These are phyloP conservation scores for Takifugu rubripes DNA, from an alignment of 2,797 vertebrate species.

Conservation along the genomic window DNA sequence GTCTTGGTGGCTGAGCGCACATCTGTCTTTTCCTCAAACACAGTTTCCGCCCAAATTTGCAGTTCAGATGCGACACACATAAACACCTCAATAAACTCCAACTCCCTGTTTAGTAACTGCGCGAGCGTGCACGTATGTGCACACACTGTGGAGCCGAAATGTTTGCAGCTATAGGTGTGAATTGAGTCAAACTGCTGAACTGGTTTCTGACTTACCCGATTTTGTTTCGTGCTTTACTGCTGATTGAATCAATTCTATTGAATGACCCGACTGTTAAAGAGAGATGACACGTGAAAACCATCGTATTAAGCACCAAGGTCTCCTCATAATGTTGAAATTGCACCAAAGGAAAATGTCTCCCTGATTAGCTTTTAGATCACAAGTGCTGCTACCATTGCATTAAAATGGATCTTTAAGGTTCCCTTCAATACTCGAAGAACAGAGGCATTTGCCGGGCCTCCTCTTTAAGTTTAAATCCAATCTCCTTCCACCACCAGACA, in stretches of 20 bases:
- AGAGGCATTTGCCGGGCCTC: constrained; percentile 14
- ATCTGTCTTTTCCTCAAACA: constrained; percentile 76
- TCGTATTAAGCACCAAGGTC: constrained; percentile 56
- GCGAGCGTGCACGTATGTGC: constrained; percentile 31
- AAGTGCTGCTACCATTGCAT: constrained; percentile 30
- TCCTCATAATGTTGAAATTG: constrained; percentile 53
- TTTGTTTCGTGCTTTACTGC: constrained; percentile 40
- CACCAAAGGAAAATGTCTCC: constrained; percentile 37
- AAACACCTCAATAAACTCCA: constrained; percentile 45
- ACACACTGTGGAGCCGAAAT: constrained; percentile 35
- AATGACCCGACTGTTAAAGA: constrained; percentile 65
- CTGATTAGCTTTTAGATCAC: constrained; percentile 60
- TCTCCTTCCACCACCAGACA: constrained; percentile 19
- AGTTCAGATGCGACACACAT: constrained; percentile 44
- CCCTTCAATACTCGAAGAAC: constrained; percentile 36
- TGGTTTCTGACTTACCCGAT: constrained; percentile 35
- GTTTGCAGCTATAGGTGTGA: constrained; percentile 36
- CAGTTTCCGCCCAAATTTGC: constrained; percentile 58
- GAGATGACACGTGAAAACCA: constrained; percentile 62
- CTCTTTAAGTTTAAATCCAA: constrained; percentile 20
- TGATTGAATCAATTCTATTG: constrained; percentile 68
- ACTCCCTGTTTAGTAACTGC: constrained; percentile 50
- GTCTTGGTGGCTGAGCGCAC: constrained; percentile 74
- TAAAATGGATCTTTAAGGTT: constrained; percentile 47
- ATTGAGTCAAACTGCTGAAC: constrained; percentile 41